phyloP scores from a whole-genome alignment of 2,888 invertebrate genomes.

The Steinernema carpocapsae region DNA sequence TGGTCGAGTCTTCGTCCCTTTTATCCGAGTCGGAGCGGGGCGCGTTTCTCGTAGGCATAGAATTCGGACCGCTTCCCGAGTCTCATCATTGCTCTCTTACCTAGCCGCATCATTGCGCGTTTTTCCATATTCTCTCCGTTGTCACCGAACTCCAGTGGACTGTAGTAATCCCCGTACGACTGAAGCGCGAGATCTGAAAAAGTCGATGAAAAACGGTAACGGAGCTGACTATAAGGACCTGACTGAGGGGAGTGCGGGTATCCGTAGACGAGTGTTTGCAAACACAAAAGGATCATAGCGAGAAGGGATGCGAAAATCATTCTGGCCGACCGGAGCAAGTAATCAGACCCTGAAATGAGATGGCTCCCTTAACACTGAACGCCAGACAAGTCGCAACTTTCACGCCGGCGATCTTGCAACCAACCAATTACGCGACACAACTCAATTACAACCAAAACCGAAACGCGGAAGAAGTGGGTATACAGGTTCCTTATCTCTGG shows the following conservation, averaged over 20 bases:
- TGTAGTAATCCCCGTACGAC: slow-evolving; percentile 22
- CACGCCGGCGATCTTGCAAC: too few species aligned
- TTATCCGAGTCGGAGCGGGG: slow-evolving; percentile 13
- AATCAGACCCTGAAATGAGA: slow-evolving; percentile 5
- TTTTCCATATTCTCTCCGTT: neutral
- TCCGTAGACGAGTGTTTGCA: neutral
- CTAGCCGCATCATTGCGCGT: slow-evolving; percentile 29
- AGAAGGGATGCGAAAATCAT: slow-evolving; percentile 12
- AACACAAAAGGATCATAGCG: neutral
- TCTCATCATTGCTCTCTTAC: slow-evolving; percentile 30
- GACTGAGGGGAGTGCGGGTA: neutral
- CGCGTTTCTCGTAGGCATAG: slow-evolving; percentile 9
- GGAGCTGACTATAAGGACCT: neutral
- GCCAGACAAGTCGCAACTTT: too few species aligned
- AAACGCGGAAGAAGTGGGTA: neutral
- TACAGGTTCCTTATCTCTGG: too few species aligned
- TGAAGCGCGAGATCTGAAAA: neutral
- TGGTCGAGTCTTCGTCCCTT: too few species aligned
- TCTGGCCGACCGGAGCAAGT: neutral
- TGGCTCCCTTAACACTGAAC: too few species aligned
- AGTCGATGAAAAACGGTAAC: neutral
- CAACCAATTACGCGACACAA: too few species aligned
- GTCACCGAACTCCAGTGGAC: neutral
- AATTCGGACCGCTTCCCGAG: slow-evolving; percentile 9
- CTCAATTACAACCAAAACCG: too few species aligned